phyloP scores from a whole-genome alignment of 2,888 invertebrate genomes.

The Patella caerulea region DNA sequence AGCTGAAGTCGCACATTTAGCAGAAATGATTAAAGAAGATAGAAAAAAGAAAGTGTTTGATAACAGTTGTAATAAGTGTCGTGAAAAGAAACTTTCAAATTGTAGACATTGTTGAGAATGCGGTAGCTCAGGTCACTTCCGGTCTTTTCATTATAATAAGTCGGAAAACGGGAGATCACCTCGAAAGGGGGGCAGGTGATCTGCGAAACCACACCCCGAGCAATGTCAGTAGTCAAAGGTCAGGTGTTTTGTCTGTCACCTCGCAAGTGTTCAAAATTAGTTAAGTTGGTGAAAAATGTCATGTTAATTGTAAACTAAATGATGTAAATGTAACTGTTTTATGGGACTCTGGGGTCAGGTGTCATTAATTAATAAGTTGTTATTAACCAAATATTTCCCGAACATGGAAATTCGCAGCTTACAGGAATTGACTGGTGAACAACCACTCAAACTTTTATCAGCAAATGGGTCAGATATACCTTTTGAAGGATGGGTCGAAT shows the following conservation, averaged over 20 bases:
- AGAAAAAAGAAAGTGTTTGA: too few relatives aligned
- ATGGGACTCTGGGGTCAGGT: neutral
- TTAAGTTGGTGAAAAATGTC: neutral
- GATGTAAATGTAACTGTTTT: neutral
- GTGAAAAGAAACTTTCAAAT: neutral
- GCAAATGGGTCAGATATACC: slow-evolving; percentile 3
- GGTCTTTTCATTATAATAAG: neutral
- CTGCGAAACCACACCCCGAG: too few relatives aligned
- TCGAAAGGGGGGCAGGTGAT: neutral
- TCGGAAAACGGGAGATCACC: neutral
- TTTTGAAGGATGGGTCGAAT: slow-evolving; percentile 3
- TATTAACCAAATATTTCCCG: neutral
- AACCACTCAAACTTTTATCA: neutral
- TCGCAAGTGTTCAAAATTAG: neutral
- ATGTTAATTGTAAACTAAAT: neutral
- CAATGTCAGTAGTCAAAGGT: neutral
- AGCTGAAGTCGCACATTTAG: neutral
- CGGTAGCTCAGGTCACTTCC: neutral
- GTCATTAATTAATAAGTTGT: neutral
- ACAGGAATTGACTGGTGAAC: too few relatives aligned
- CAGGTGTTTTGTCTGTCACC: neutral
- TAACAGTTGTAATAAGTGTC: too few relatives aligned
- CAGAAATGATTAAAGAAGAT: neutral
- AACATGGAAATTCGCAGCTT: too few relatives aligned
- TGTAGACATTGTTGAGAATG: neutral